A percentile compares a stretch with the other conserved stretches of the same genome.
Conservation (phyloP, 2,797 vertebrate species). For the Enoplosus armatus region DNA sequence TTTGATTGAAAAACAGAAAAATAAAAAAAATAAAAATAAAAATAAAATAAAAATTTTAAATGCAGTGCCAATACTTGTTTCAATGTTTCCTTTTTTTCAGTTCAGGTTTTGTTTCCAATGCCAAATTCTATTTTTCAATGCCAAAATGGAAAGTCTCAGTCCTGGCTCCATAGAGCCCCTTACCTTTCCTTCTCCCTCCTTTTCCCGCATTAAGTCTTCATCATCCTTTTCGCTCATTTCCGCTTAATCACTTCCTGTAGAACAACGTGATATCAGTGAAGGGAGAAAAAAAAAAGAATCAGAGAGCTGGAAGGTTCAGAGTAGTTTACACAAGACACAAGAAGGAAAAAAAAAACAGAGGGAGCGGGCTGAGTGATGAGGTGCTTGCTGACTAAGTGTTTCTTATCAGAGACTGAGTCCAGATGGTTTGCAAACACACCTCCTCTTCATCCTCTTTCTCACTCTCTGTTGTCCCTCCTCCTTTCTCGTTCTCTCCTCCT, state of each 20-base stretch:
- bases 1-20: no score
- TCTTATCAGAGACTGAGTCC: conserved; percentile 77
- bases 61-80: no score
- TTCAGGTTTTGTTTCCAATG: no score
- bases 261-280: conserved; percentile 14
- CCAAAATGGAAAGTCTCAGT: no score
- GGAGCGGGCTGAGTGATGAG: conserved; percentile 69
- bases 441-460: conserved; percentile 40
- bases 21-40: no score
- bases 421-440: conserved; percentile 73
- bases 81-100: no score
- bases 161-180: background rate
- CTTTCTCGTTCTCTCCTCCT: background rate
- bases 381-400: conserved; percentile 72
- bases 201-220: conserved; percentile 7
- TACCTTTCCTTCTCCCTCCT: background rate
- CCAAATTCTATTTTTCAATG: no score
- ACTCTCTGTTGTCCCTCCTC: background rate
- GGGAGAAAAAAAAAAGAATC: background rate
- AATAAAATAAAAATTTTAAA: no score
- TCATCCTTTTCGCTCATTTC: conserved; percentile 1
- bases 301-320: background rate
- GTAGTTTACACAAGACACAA: conserved; percentile 20
- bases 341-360: conserved; percentile 11
- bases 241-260: conserved; percentile 20